Percentiles rank a stretch among this genome's conserved stretches.
These are phyloP conservation scores for Caenorhabditis virilis DNA, from an alignment of 2,888 invertebrate species.

Conservation along the genomic window DNA sequence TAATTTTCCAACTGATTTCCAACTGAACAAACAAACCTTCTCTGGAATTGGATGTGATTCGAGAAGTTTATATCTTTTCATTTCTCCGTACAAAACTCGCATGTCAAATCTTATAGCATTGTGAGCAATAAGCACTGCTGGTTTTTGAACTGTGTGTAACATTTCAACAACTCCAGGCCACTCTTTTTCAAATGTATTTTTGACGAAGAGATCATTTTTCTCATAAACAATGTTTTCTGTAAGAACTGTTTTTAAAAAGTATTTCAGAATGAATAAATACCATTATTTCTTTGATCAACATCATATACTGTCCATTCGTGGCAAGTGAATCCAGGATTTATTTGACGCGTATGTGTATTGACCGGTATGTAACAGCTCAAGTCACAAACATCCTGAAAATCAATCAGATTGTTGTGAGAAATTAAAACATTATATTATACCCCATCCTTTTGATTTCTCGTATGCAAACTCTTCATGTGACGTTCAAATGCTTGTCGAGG, in stretches of 20 bases:
- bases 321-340: constrained; percentile 51
- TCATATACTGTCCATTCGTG: constrained; percentile 56
- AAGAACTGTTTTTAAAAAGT: neutral
- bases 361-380: constrained; percentile 17
- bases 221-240: constrained; percentile 14
- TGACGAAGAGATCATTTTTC: constrained; percentile 1
- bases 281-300: no score
- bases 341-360: constrained; percentile 43
- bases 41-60: constrained; percentile 22
- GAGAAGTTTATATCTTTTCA: constrained; percentile 40
- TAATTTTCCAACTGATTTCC: neutral
- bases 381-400: no score
- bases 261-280: constrained; percentile 1
- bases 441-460: no score
- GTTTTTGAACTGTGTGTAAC: constrained; percentile 47
- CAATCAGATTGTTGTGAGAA: no score
- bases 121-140: constrained; percentile 48
- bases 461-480: no score
- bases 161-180: constrained; percentile 51
- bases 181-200: constrained; percentile 25
- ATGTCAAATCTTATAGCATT: constrained; percentile 56
- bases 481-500: constrained; percentile 46
- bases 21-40: constrained; percentile 3
- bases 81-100: constrained; percentile 56
- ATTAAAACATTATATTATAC: no score